These are phyloP conservation scores for Heteronetta atricapilla DNA, from an alignment of 2,113 vertebrate genomes.

Conservation along the genomic window DNA sequence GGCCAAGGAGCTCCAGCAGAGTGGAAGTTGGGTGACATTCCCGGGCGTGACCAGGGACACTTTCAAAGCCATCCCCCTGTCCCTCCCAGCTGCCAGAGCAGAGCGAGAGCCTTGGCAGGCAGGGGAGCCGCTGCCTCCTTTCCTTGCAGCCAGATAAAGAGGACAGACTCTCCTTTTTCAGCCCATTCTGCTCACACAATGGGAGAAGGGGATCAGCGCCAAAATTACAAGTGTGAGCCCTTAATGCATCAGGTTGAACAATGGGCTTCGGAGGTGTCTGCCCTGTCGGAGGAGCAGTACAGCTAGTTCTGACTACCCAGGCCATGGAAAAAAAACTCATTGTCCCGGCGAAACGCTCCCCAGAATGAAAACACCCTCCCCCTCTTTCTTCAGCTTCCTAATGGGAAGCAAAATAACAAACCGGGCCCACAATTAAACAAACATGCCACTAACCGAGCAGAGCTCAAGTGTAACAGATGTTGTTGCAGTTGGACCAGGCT, in stretches of 20 bases:
- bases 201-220: slow-evolving; percentile 70
- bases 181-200: slow-evolving; percentile 73
- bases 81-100: neutral
- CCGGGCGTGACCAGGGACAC: neutral
- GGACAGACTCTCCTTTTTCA: slow-evolving; percentile 74
- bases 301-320: slow-evolving; percentile 72
- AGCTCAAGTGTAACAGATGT: slow-evolving; percentile 76
- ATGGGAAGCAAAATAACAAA: slow-evolving; percentile 77
- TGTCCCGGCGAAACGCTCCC: slow-evolving; percentile 70
- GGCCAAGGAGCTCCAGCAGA: slow-evolving; percentile 24
- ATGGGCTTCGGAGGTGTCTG: slow-evolving; percentile 73
- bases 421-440: slow-evolving; percentile 77
- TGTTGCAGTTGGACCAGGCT: slow-evolving; percentile 59
- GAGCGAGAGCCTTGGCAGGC: slow-evolving; percentile 25
- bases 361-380: slow-evolving; percentile 74
- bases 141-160: slow-evolving; percentile 66
- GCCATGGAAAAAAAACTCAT: slow-evolving; percentile 66
- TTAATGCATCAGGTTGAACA: slow-evolving; percentile 77
- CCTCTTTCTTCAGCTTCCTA: slow-evolving; percentile 77
- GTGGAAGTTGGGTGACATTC: slow-evolving; percentile 32
- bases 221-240: slow-evolving; percentile 77
- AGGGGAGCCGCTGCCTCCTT: slow-evolving; percentile 47
- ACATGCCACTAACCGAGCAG: slow-evolving; percentile 63
- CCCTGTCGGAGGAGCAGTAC: slow-evolving; percentile 66
- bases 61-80: neutral